A percentile compares a stretch with the other conserved stretches of the same genome.
Evolutionary conservation across 1,140 invertebrate species (phyloP).

Genomic region (Metopolophium dirhodum): DNA sequence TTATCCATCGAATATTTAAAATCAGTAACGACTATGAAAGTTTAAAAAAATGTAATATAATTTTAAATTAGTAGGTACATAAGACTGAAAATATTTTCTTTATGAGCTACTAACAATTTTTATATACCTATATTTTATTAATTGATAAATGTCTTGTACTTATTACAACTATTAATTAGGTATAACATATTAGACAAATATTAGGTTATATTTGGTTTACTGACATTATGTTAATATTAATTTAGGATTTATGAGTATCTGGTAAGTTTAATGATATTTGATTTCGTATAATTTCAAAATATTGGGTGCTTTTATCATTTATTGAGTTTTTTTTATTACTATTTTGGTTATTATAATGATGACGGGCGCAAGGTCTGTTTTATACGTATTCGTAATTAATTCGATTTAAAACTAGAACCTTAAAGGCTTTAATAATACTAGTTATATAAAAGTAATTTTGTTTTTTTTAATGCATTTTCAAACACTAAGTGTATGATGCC

Average conservation of each 20-base stretch:
- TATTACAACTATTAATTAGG: neutral
- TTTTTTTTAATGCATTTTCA: neutral
- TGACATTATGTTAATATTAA: neutral
- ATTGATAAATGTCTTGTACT: no score
- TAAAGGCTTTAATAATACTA: neutral
- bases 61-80: no score
- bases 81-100: no score
- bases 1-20: no score
- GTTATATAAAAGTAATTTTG: constrained; percentile 1
- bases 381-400: neutral
- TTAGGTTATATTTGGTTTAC: neutral
- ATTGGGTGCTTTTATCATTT: neutral
- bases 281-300: neutral
- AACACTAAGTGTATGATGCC: neutral
- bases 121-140: no score
- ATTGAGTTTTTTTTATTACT: neutral
- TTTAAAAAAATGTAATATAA: no score
- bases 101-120: no score
- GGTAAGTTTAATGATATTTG: neutral
- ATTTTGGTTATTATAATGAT: neutral
- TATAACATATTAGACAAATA: no score
- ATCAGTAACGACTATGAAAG: no score
- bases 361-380: neutral
- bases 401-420: neutral
- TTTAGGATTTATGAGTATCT: neutral